These are phyloP conservation scores for Thermophis baileyi DNA, from an alignment of 2,113 vertebrate genomes.

Conservation along the genomic window DNA sequence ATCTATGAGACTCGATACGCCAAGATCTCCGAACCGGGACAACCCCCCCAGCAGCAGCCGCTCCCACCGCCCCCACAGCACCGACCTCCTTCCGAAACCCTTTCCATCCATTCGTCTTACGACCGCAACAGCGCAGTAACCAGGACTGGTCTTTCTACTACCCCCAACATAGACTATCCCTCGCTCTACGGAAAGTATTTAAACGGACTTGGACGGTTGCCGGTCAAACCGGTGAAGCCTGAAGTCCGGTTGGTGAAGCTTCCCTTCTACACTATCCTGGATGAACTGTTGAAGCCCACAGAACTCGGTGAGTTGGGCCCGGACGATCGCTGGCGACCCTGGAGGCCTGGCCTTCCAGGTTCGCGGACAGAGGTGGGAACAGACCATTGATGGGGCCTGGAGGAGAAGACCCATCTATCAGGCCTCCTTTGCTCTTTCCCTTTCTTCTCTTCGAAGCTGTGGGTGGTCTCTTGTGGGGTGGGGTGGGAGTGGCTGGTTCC, in stretches of 20 bases:
- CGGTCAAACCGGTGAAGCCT: conserved; percentile 78
- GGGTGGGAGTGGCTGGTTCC: neutral
- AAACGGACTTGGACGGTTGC: conserved; percentile 86
- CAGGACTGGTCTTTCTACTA: conserved; percentile 65
- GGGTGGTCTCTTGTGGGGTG: neutral
- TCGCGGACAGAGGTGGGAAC: neutral
- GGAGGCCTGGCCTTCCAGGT: no score
- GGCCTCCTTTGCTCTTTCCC: neutral
- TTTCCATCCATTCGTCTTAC: conserved; percentile 75
- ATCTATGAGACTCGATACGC: conserved; percentile 94
- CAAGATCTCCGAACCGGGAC: conserved; percentile 75
- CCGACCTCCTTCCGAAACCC: conserved; percentile 74
- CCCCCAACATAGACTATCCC: conserved; percentile 70
- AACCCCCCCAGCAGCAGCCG: conserved; percentile 33
- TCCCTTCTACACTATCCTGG: conserved; percentile 94
- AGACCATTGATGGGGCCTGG: neutral
- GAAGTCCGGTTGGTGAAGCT: conserved; percentile 87
- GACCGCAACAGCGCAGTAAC: conserved; percentile 64
- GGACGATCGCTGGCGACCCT: no score
- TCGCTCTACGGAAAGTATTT: conserved; percentile 89
- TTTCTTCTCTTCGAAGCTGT: neutral
- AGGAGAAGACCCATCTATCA: neutral
- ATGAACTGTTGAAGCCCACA: conserved; percentile 90
- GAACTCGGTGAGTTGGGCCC: conserved; percentile 81
- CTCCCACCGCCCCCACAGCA: conserved; percentile 31